phyloP scores from a whole-genome alignment of 2,797 vertebrate genomes.

The Meda fulgida region DNA sequence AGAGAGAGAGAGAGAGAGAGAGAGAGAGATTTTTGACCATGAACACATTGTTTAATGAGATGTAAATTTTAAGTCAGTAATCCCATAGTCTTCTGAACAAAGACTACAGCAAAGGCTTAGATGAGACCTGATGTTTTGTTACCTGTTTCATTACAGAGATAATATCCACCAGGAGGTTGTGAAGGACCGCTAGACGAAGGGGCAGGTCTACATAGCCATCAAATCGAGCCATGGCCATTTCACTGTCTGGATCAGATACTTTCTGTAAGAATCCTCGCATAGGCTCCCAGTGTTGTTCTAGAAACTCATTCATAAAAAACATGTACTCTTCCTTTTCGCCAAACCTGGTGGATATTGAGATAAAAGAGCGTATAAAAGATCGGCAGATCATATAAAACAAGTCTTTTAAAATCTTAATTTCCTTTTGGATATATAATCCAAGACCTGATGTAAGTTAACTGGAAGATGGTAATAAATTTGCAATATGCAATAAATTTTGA shows the following conservation, averaged over 20 bases:
- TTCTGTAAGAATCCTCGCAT: slow-evolving; percentile 87
- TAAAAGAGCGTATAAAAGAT: too few relatives aligned
- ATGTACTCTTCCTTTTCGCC: slow-evolving; percentile 98
- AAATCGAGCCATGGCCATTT: slow-evolving; percentile 79
- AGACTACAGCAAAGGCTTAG: not conserved
- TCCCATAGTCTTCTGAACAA: not conserved
- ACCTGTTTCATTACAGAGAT: slow-evolving; percentile 87
- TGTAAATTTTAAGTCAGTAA: not conserved
- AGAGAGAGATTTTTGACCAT: not conserved
- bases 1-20: too few relatives aligned
- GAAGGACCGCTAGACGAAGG: slow-evolving; percentile 88
- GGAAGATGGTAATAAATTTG: not conserved
- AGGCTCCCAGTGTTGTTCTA: slow-evolving; percentile 84
- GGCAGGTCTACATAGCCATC: slow-evolving; percentile 90
- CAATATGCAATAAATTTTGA: slow-evolving; percentile 18
- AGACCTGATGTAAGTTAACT: not conserved
- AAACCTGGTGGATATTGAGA: slow-evolving; percentile 77
- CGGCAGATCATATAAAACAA: not conserved
- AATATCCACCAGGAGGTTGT: slow-evolving; percentile 88
- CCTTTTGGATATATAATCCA: not conserved
- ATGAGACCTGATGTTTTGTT: not conserved
- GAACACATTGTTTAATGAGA: slow-evolving; percentile 23
- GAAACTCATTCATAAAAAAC: slow-evolving; percentile 94
- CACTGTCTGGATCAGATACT: slow-evolving; percentile 80
- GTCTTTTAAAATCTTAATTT: not conserved